Base-by-base conservation (phyloP, 2,113 vertebrate genomes). In the Archocentrus centrarchus region DNA sequence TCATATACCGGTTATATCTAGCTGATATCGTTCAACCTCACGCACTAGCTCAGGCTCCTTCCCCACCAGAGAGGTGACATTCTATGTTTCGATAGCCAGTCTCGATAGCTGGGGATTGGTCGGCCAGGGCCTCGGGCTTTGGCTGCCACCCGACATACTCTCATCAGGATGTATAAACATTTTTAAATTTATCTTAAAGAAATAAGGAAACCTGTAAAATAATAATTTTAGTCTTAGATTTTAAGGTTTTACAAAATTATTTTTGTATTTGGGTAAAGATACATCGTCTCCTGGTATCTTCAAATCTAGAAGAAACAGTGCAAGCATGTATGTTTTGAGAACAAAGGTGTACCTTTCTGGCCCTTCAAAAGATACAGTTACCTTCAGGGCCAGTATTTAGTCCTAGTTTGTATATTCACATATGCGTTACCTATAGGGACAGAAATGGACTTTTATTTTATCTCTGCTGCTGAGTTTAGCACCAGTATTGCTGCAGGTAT, bases 341-440 rank as follows among this genome's bases (percentile, higher is more conserved):
- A 66, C 62, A 10, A 24, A 15, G 24, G 44, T 30, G 64, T 11
- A 50, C 24, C 50, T 53, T 59, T 6, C 22, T 59, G 57, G 57
- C 55, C n/a, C n/a, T 22, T 55, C 24, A 47, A 68, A 3, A 68
- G 63, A 27, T 4, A 50, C 41, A 47, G 64, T 11, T 68, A 68
- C 41, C 22, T 68, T 24, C 9, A 30, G 37, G 44, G 27, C 37
- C 62, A 44, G 4, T 66, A 66, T 10, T 66, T 44, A 44, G 39
- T 41, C 66, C 24, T 53, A 70, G 44, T 30, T 30, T 70, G 41
- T 30, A 68, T 68, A 50, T 0, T 70, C 22, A 2, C 47, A 44
- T 44, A 11, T 22, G 9, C 0, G 1, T 47, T 50, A 50, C 3
- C 44, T 13, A 0, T 20, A 70, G 17, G 44, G 18, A 0, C 6